A percentile compares a stretch with the other conserved stretches of the same genome.
Evolutionary conservation across 2,797 vertebrate genomes (phyloP).

Genomic region (Eulemur albifrons): DNA sequence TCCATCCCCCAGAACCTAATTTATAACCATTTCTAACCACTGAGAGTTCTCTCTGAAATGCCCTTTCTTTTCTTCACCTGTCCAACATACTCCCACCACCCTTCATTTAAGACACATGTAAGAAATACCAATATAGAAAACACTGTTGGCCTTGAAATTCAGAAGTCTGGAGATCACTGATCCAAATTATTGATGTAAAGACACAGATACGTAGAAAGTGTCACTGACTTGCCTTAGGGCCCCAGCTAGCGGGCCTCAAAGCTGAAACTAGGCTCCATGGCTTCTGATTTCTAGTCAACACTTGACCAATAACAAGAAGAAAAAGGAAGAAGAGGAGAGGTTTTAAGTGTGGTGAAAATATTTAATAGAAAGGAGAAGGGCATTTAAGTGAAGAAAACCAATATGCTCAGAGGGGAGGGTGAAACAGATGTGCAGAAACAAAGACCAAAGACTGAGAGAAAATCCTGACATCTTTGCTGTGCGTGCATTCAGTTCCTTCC

Average conservation of each 20-base stretch:
- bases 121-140: background rate
- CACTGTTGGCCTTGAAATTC: background rate
- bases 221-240: background rate
- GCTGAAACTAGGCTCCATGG: background rate
- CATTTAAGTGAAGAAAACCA: background rate
- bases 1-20: background rate
- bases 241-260: background rate
- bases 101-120: background rate
- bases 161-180: background rate
- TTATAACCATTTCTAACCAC: background rate
- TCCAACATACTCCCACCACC: background rate
- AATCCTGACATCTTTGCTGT: background rate
- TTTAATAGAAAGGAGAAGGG: background rate
- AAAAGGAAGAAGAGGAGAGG: background rate
- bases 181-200: background rate
- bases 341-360: background rate
- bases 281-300: background rate
- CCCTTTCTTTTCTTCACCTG: background rate
- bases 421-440: background rate
- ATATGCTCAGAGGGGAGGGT: background rate
- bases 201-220: background rate
- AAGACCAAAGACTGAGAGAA: background rate
- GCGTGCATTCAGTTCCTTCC: background rate
- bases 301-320: background rate
- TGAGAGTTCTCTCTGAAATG: background rate